Percentiles rank a stretch among this genome's conserved stretches.
phyloP scores from a whole-genome alignment of 2,113 vertebrate species.

The Prinia subflava region DNA sequence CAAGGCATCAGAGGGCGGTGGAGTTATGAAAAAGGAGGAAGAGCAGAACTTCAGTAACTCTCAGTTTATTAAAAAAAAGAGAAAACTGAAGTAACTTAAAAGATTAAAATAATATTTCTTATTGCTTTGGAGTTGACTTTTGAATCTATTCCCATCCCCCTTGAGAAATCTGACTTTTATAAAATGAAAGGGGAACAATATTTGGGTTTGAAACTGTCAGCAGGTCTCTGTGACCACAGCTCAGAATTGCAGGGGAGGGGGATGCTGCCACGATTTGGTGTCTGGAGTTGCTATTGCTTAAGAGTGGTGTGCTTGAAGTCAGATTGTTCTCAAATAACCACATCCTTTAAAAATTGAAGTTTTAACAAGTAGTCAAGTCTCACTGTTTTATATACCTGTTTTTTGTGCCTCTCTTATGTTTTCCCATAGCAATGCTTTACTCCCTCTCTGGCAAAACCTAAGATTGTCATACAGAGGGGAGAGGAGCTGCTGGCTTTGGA shows the following conservation, averaged over 20 bases:
- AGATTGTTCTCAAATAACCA: neutral
- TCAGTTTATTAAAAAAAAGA: neutral
- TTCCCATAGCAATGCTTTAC: neutral
- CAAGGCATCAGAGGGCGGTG: neutral
- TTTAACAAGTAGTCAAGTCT: neutral
- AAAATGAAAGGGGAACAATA: constrained; percentile 22
- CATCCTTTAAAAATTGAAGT: neutral
- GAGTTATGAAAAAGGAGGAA: neutral
- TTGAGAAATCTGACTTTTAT: neutral
- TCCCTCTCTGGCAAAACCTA: neutral
- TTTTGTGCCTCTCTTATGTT: neutral
- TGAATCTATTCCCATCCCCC: neutral
- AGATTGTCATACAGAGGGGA: rapidly evolving
- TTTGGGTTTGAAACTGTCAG: neutral
- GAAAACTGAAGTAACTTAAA: neutral
- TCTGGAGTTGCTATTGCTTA: neutral
- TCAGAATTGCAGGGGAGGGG: neutral
- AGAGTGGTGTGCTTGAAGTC: neutral
- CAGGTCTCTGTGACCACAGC: neutral
- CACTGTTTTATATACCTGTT: neutral
- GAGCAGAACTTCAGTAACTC: neutral
- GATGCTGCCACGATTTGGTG: rapidly evolving
- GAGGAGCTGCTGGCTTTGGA: neutral
- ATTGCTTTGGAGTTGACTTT: neutral
- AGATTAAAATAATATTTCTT: neutral